Percentiles rank a stretch among this genome's conserved stretches.
These are phyloP conservation scores for Timandra comae DNA, from an alignment of 2,888 invertebrate species.

Conservation along the genomic window DNA sequence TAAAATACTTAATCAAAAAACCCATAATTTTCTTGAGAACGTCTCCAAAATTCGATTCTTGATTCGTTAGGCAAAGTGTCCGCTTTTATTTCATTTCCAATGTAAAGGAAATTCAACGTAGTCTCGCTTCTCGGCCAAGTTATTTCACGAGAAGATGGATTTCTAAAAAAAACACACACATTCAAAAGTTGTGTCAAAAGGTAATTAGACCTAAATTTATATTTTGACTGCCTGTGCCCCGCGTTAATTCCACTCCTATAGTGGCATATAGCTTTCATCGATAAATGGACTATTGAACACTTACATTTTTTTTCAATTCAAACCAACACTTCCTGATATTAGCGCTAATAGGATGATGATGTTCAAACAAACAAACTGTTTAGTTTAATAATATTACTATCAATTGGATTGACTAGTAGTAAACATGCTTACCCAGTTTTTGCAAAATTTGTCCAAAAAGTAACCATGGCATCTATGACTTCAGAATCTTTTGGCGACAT, in stretches of 20 bases:
- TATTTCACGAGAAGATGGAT: slow-evolving; percentile 7
- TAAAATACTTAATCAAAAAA: background rate
- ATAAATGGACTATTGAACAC: too few relatives aligned
- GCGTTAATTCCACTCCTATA: too few relatives aligned
- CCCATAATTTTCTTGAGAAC: slow-evolving; percentile 15
- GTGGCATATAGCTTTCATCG: too few relatives aligned
- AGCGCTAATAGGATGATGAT: too few relatives aligned
- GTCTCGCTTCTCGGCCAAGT: slow-evolving; percentile 16
- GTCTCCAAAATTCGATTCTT: slow-evolving; percentile 23
- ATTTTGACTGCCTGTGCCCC: too few relatives aligned
- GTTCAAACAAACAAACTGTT: too few relatives aligned
- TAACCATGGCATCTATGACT: slow-evolving; percentile 25
- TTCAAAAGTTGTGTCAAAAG: too few relatives aligned
- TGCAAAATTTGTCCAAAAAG: slow-evolving; percentile 34
- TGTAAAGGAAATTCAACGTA: slow-evolving; percentile 17
- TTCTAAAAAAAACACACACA: slow-evolving; percentile 16
- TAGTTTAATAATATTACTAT: too few relatives aligned
- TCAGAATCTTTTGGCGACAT: slow-evolving; percentile 14
- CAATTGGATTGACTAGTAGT: too few relatives aligned
- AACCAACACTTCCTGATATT: too few relatives aligned
- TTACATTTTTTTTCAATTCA: too few relatives aligned
- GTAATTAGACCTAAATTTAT: too few relatives aligned
- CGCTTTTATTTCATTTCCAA: slow-evolving; percentile 13
- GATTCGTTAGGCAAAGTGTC: slow-evolving; percentile 17
- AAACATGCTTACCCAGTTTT: slow-evolving; percentile 36